phyloP scores from a whole-genome alignment of 2,113 vertebrate genomes.

The Gadus macrocephalus region DNA sequence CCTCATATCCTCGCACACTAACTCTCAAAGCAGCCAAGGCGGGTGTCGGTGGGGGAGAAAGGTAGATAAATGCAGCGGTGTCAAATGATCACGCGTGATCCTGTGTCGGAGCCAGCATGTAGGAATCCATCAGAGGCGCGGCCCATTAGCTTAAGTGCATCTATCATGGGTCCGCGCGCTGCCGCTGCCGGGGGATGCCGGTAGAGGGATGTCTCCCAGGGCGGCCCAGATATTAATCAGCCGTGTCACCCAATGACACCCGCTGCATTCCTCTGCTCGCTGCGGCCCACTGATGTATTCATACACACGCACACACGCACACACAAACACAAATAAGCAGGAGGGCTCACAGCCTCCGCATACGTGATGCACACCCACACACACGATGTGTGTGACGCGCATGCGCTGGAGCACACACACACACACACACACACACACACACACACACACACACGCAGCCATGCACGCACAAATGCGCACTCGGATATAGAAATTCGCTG shows the following conservation, averaged over 20 bases:
- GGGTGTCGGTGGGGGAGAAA: neutral
- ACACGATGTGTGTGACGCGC: no score
- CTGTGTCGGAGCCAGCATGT: neutral
- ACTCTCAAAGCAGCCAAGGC: no score
- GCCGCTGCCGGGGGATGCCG: slow-evolving; percentile 28
- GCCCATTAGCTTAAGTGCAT: slow-evolving; percentile 33
- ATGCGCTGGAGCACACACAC: no score
- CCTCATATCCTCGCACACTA: no score
- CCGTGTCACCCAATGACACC: slow-evolving; percentile 33
- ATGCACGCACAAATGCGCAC: no score
- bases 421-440: no score
- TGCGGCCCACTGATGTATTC: slow-evolving; percentile 12
- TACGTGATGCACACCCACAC: no score
- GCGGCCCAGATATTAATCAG: slow-evolving; percentile 46
- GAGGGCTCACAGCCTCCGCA: no score
- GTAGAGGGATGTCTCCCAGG: slow-evolving; percentile 23
- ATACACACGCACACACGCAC: neutral
- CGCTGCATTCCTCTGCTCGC: slow-evolving; percentile 23
- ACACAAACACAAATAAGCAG: no score
- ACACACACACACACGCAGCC: no score
- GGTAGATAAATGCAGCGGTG: neutral
- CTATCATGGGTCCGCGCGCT: slow-evolving; percentile 32
- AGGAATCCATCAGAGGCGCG: slow-evolving; percentile 1
- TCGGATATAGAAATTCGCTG: no score
- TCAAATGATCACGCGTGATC: neutral